phyloP scores from a whole-genome alignment of 2,888 invertebrate species.

The Limnephilus rhombicus region DNA sequence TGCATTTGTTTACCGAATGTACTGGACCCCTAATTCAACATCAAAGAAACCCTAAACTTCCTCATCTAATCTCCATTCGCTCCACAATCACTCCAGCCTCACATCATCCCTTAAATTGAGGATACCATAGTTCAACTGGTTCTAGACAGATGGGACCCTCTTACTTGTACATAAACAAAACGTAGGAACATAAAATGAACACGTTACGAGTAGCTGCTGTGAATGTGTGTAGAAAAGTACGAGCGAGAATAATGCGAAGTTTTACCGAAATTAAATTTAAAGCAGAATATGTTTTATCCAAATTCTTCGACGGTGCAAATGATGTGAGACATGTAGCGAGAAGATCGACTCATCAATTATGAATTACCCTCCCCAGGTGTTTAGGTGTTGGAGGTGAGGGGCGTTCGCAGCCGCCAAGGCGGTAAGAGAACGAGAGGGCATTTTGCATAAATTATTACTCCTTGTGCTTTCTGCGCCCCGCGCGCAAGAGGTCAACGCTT shows the following conservation, averaged over 20 bases:
- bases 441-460: constrained; percentile 1
- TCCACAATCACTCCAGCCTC: too few species aligned
- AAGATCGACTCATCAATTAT: background rate
- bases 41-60: background rate
- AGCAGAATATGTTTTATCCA: background rate
- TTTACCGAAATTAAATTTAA: background rate
- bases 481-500: background rate
- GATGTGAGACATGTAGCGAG: background rate
- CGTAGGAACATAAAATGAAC: too few species aligned
- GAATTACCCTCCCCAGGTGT: background rate
- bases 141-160: too few species aligned
- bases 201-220: background rate
- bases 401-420: background rate
- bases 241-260: background rate
- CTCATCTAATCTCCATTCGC: background rate
- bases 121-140: too few species aligned
- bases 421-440: background rate
- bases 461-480: background rate
- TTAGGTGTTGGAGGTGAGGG: background rate
- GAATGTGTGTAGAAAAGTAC: background rate
- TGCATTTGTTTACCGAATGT: too few species aligned
- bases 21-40: background rate
- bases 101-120: too few species aligned
- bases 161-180: background rate
- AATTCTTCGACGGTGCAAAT: background rate